Evolutionary conservation across 2,888 invertebrate genomes (phyloP), one percentile per base, ranked within the genome.

Genomic region (Ectropis crepuscularia): DNA sequence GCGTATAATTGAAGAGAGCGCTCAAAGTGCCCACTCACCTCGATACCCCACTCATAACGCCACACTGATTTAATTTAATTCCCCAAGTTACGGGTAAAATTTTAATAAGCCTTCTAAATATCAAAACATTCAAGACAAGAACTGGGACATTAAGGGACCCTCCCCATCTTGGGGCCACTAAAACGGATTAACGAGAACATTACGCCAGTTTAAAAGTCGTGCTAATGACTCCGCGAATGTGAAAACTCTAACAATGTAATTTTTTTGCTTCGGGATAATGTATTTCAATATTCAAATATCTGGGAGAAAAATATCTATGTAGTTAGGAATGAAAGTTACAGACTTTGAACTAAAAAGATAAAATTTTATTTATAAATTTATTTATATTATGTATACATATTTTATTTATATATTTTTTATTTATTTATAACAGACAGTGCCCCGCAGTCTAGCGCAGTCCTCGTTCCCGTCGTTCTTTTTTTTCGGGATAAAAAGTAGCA

Each of bases 101-200:
- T 86, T 85, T 68, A 70, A 70, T 85, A 86, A 85, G 85, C 80
- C 73, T 65, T 76, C 71, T 67, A 75, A 76, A 85, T 82, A 81
- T 76, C 81, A 83, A 85, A 86, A 87, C 82, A 84, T 78, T 76
- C 76, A 75, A 73, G 76, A 65, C 68, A 71, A 61, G 68, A 58
- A 59, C 42, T 59, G 65, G 57, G 64, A 63, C 64, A 61, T 65
- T 61, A 60, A 37, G 51, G 60, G 53, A 65, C 59, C 60, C 63
- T 63, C 62, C 66, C 64, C 72, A 57, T 65, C 65, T 74, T 79
- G 71, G 78, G 75, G 79, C 81, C 79, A 78, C 74, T 75, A 82
- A 79, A 76, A 76, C 67, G 68, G 71, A 73, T 74, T 73, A 74
- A 73, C 74, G 66, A 63, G 67, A 63, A 68, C 72, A 72, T 73